A percentile compares a stretch with the other conserved stretches of the same genome.
Conservation (phyloP, 2,113 vertebrate species). For the Coturnix japonica region DNA sequence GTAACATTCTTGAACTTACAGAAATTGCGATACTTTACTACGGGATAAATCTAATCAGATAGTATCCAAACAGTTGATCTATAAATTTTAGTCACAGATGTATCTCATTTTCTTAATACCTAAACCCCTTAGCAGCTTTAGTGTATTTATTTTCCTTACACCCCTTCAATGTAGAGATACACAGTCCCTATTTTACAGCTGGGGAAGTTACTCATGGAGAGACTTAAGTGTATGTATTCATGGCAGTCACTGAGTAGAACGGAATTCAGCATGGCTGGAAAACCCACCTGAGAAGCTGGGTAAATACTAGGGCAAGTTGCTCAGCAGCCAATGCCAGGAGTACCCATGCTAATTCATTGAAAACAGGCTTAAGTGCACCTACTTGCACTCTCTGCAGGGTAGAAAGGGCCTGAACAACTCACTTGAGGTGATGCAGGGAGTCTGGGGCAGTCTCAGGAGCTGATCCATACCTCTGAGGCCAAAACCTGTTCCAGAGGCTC, state of each 20-base stretch:
- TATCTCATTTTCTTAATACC: constrained; percentile 64
- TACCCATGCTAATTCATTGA: not conserved
- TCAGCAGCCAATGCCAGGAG: not conserved
- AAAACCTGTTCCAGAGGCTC: not conserved
- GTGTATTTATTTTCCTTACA: constrained; percentile 59
- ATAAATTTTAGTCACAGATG: constrained; percentile 55
- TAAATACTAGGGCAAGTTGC: not conserved
- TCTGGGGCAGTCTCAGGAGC: not conserved
- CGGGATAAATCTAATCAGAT: constrained; percentile 50
- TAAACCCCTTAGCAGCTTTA: constrained; percentile 60
- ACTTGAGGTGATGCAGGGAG: not conserved
- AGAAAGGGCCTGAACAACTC: not conserved
- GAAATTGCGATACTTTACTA: constrained; percentile 31
- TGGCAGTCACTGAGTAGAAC: not conserved
- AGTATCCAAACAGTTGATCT: constrained; percentile 20
- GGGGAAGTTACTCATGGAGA: constrained; percentile 18
- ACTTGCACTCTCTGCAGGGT: not conserved
- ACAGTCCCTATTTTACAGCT: constrained; percentile 44
- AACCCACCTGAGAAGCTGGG: constrained; percentile 57
- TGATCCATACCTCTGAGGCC: not conserved
- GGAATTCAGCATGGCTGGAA: constrained; percentile 38
- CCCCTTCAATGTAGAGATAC: not conserved
- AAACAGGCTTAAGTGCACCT: not conserved
- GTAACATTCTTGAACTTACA: not conserved
- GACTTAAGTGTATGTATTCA: constrained; percentile 29